Conservation (phyloP, 2,888 invertebrate genomes). For the Leptopilina syphax region DNA sequence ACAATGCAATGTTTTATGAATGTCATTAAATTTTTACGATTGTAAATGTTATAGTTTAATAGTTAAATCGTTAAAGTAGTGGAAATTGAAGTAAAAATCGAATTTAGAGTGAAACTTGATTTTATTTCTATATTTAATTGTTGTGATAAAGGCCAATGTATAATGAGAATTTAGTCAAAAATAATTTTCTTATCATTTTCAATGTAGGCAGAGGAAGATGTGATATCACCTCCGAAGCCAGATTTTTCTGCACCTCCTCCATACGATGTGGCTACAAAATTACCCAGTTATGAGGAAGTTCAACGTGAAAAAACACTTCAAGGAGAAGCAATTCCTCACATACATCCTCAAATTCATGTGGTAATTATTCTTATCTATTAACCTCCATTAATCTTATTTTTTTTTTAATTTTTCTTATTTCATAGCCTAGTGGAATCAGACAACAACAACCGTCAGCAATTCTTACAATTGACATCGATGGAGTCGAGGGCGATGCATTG, state of each 20-base stretch:
- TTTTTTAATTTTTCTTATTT: conserved; percentile 48
- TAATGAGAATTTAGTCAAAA: not conserved
- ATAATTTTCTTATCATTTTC: not conserved
- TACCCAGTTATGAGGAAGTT: conserved; percentile 95
- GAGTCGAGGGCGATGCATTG: conserved; percentile 83
- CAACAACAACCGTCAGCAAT: conserved; percentile 83
- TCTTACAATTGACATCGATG: conserved; percentile 87
- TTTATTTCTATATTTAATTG: not conserved
- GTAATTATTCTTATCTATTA: conserved; percentile 56
- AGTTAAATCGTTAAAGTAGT: no score
- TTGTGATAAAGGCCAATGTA: not conserved
- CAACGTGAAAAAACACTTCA: conserved; percentile 91
- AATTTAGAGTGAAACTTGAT: no score
- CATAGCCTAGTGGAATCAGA: conserved; percentile 72
- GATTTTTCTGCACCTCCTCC: conserved; percentile 93
- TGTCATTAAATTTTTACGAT: no score
- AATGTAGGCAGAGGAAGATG: conserved; percentile 74
- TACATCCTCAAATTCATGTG: conserved; percentile 71
- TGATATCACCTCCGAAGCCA: conserved; percentile 89
- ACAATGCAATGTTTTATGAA: no score
- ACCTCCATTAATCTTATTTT: not conserved
- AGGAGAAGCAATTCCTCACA: conserved; percentile 80
- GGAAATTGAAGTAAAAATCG: not conserved
- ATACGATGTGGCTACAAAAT: conserved; percentile 90
- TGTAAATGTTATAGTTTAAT: no score